A percentile compares a stretch with the other conserved stretches of the same genome.
phyloP scores from a whole-genome alignment of 2,113 vertebrate genomes.

The Rhea americana region DNA sequence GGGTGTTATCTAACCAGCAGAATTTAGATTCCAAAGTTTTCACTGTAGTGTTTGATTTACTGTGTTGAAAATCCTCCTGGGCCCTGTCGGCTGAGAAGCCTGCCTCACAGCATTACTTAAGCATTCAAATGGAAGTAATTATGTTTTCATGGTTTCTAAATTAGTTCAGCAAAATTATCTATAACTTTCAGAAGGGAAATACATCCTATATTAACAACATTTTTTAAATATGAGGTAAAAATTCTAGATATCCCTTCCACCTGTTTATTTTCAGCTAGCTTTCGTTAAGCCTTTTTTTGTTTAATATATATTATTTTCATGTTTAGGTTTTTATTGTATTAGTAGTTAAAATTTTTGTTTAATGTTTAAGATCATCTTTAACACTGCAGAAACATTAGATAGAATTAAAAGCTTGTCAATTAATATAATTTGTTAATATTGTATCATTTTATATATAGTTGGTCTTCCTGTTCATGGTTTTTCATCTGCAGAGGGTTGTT shows the following conservation, averaged over 20 bases:
- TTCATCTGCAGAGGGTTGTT: neutral
- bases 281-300: neutral
- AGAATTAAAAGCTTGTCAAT: neutral
- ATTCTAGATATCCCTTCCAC: neutral
- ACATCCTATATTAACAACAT: constrained; percentile 66
- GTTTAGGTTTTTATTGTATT: neutral
- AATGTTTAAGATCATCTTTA: neutral
- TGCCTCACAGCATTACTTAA: constrained; percentile 60
- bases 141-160: constrained; percentile 69
- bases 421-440: neutral
- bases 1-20: neutral
- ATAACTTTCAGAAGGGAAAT: constrained; percentile 53
- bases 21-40: constrained; percentile 20
- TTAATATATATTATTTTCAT: neutral
- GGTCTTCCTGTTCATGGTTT: neutral
- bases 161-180: constrained; percentile 64
- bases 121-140: constrained; percentile 68
- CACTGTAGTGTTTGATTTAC: constrained; percentile 43
- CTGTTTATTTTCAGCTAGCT: neutral
- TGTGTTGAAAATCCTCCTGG: constrained; percentile 26
- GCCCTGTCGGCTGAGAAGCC: constrained; percentile 37
- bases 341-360: neutral
- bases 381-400: neutral
- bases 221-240: constrained; percentile 43
- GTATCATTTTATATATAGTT: neutral